Conservation (phyloP, 2,888 invertebrate genomes). For the Agrotis clavis region DNA sequence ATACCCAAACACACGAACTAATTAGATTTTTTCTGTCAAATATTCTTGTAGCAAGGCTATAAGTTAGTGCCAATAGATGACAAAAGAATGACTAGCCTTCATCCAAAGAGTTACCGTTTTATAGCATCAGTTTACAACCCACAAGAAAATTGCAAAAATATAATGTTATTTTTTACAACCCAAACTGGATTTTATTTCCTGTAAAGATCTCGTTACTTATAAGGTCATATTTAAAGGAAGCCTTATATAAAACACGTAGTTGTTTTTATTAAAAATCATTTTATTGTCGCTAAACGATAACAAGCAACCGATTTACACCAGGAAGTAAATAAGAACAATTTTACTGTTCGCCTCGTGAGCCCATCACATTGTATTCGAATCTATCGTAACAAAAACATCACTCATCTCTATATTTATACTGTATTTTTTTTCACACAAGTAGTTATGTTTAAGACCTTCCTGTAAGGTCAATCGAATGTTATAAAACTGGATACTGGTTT, state of each 20-base stretch:
- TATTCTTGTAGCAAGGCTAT: background rate
- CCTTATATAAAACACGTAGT: constrained; percentile 36
- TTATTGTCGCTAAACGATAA: constrained; percentile 14
- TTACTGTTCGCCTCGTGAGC: constrained; percentile 6
- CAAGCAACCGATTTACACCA: constrained; percentile 30
- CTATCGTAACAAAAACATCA: constrained; percentile 47
- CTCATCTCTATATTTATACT: constrained; percentile 51
- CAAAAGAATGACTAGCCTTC: background rate
- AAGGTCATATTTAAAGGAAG: constrained; percentile 42
- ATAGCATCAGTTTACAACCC: background rate
- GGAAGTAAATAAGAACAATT: constrained; percentile 49
- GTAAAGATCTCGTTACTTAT: constrained; percentile 21
- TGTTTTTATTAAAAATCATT: constrained; percentile 22
- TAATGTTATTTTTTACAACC: background rate
- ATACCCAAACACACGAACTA: no score
- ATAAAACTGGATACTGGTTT: constrained; percentile 81
- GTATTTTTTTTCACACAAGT: constrained; percentile 58
- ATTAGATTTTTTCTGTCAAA: no score
- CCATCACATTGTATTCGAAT: constrained; percentile 54
- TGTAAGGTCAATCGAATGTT: constrained; percentile 83
- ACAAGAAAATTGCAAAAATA: constrained; percentile 10
- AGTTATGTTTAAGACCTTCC: constrained; percentile 75
- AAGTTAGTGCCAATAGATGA: background rate
- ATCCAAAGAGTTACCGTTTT: constrained; percentile 1
- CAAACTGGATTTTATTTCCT: constrained; percentile 42